phyloP scores from a whole-genome alignment of 53 echinoderm and acorn worm genomes.

The Glandiceps talaboti region DNA sequence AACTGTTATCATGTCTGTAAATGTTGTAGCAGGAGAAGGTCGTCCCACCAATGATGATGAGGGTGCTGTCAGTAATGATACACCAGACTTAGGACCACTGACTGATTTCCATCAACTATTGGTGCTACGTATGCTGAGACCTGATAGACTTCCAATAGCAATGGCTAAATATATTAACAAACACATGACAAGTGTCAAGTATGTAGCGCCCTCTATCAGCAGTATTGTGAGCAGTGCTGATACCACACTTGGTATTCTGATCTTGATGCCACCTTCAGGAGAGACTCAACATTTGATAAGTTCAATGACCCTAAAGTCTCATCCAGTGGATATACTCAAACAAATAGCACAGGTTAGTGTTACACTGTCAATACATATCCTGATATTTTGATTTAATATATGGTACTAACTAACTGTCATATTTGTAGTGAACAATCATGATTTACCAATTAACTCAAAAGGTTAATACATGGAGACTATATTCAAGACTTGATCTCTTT shows the following conservation, averaged over 20 bases:
- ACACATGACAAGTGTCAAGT: conserved; percentile 73
- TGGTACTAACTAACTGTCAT: no score
- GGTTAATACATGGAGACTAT: no score
- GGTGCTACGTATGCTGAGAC: conserved; percentile 67
- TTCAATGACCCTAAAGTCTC: conserved; percentile 38
- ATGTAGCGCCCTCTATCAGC: conserved; percentile 44
- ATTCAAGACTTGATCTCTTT: no score
- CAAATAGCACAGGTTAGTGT: conserved; percentile 56
- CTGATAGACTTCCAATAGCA: conserved; percentile 58
- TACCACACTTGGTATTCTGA: conserved; percentile 54
- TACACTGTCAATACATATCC: no score
- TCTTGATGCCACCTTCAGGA: conserved; percentile 80
- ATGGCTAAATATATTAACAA: conserved; percentile 49
- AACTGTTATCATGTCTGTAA: no score
- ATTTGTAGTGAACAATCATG: no score
- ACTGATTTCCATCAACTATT: conserved; percentile 92
- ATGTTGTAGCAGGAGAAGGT: conserved; percentile 22
- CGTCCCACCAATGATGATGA: conserved; percentile 26
- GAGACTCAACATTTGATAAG: conserved; percentile 44
- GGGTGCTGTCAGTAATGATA: conserved; percentile 11
- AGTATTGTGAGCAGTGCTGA: conserved; percentile 51
- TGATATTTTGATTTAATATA: no score
- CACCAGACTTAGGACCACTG: conserved; percentile 64
- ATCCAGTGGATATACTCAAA: conserved; percentile 47
- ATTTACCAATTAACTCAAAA: no score